Conservation (phyloP, 2,113 vertebrate genomes). For the Catharus minimus region DNA sequence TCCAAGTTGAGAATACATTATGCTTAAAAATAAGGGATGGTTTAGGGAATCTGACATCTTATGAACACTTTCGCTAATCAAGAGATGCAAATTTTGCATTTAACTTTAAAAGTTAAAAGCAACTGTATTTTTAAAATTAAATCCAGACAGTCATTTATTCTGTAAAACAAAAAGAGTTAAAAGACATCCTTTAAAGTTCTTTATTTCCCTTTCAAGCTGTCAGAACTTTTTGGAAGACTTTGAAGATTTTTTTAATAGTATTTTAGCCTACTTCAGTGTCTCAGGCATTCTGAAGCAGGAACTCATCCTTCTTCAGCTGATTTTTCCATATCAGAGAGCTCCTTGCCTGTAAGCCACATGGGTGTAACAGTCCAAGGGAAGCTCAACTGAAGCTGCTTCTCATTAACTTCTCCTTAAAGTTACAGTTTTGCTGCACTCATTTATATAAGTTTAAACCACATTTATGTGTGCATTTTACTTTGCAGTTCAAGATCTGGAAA, state of each 20-base stretch:
- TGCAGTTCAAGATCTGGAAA: not conserved
- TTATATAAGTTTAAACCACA: not conserved
- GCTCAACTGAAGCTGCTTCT: slow-evolving; percentile 42
- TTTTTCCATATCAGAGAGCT: slow-evolving; percentile 43
- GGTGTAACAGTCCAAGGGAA: slow-evolving; percentile 16
- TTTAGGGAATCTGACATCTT: not conserved
- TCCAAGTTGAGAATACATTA: not conserved
- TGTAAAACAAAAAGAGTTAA: slow-evolving; percentile 17
- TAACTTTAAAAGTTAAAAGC: slow-evolving; percentile 15
- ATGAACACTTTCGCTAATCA: not conserved
- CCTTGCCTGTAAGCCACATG: slow-evolving; percentile 57
- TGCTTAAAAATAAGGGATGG: not conserved
- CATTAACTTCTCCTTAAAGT: slow-evolving; percentile 22
- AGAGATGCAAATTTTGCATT: not conserved
- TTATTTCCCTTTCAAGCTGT: slow-evolving; percentile 42
- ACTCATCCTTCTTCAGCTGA: slow-evolving; percentile 47
- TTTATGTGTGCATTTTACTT: not conserved
- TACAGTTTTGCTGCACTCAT: not conserved
- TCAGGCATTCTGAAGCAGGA: slow-evolving; percentile 49
- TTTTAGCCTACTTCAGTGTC: slow-evolving; percentile 25
- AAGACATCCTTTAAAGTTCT: slow-evolving; percentile 44
- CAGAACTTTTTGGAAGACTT: slow-evolving; percentile 49
- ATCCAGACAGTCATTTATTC: slow-evolving; percentile 26
- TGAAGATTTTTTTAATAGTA: slow-evolving; percentile 23
- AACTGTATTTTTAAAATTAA: slow-evolving; percentile 23